Conservation (phyloP, 2,797 vertebrate genomes). For the Cyprinodon diabolis region DNA sequence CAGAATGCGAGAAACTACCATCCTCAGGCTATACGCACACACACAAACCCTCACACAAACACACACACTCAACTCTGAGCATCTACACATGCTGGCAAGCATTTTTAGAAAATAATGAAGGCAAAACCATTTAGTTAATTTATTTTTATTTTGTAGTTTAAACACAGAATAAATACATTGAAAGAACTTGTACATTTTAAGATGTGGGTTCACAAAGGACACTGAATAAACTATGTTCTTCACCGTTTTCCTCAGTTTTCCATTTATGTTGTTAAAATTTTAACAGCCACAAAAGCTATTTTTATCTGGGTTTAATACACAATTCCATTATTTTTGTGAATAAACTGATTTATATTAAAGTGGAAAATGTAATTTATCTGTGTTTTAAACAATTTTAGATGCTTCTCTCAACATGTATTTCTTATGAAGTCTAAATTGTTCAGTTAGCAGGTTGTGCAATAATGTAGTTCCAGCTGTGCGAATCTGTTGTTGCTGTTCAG, state of each 20-base stretch:
- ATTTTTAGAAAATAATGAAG: conserved; percentile 10
- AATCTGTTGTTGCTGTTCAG: conserved; percentile 14
- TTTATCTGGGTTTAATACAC: not conserved
- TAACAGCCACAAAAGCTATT: not conserved
- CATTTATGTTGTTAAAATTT: not conserved
- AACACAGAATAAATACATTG: conserved; percentile 63
- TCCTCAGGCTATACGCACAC: conserved; percentile 71
- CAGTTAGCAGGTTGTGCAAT: not conserved
- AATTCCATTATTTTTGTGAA: not conserved
- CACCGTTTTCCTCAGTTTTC: conserved; percentile 6
- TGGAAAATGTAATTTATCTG: no score
- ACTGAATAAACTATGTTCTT: not conserved
- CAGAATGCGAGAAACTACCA: conserved; percentile 47
- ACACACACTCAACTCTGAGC: conserved; percentile 20
- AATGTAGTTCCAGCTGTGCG: conserved; percentile 34
- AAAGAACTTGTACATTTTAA: conserved; percentile 3
- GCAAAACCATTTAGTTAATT: not conserved
- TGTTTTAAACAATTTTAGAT: conserved; percentile 15
- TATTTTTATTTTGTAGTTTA: no score
- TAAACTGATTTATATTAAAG: no score
- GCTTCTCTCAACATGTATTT: no score
- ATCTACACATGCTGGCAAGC: conserved; percentile 16
- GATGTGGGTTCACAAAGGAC: not conserved
- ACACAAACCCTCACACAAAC: conserved; percentile 22
- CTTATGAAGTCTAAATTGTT: conserved; percentile 25